Conservation (phyloP, 2,888 invertebrate genomes). For the Heteromyza rotundicornis region DNA sequence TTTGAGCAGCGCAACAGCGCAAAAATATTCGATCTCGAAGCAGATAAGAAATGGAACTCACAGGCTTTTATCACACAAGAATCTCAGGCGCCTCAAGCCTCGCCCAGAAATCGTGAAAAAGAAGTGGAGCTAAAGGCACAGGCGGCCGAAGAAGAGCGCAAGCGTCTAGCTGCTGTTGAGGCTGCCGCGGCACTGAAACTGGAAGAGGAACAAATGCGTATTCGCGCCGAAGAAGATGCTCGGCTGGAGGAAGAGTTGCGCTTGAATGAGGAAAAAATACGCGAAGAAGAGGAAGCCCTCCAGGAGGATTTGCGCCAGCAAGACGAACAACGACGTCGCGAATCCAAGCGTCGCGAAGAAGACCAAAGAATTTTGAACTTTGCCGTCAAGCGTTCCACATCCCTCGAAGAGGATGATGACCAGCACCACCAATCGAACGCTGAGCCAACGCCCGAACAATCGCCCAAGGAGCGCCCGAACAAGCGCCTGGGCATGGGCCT, state of each 20-base stretch:
- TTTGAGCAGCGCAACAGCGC: slow-evolving; percentile 50
- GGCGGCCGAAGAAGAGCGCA: slow-evolving; percentile 21
- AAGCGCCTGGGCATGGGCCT: slow-evolving; percentile 59
- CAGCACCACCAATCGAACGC: slow-evolving; percentile 32
- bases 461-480: slow-evolving; percentile 50
- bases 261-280: slow-evolving; percentile 43
- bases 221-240: slow-evolving; percentile 44
- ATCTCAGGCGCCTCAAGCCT: slow-evolving; percentile 12
- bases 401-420: slow-evolving; percentile 36
- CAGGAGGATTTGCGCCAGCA: slow-evolving; percentile 38
- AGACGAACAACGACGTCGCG: slow-evolving; percentile 44
- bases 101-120: slow-evolving; percentile 34
- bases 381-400: slow-evolving; percentile 42
- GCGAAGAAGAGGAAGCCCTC: slow-evolving; percentile 44
- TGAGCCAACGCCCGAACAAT: slow-evolving; percentile 49
- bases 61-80: slow-evolving; percentile 26
- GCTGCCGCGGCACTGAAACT: slow-evolving; percentile 9
- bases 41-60: slow-evolving; percentile 23
- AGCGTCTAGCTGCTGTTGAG: slow-evolving; percentile 3
- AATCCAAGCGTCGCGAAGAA: slow-evolving; percentile 51
- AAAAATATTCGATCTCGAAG: slow-evolving; percentile 43
- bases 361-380: slow-evolving; percentile 50
- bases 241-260: slow-evolving; percentile 44
- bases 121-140: slow-evolving; percentile 19
- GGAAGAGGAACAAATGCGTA: slow-evolving; percentile 19